phyloP scores from a whole-genome alignment of 2,888 invertebrate species.

The Urechis unicinctus region DNA sequence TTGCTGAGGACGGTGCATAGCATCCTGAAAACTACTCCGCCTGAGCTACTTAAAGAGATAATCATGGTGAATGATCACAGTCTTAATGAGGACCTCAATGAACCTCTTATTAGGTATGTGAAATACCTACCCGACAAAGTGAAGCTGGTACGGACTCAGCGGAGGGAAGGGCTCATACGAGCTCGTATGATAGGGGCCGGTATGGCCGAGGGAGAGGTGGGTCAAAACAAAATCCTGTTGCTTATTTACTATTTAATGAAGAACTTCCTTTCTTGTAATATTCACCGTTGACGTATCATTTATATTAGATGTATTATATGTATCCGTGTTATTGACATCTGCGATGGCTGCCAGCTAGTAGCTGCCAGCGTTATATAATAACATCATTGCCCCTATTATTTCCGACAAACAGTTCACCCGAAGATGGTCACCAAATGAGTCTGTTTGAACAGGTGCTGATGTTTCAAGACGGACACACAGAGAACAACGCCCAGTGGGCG shows the following conservation, averaged over 20 bases:
- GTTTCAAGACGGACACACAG: conserved; percentile 25
- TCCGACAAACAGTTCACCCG: too few relatives aligned
- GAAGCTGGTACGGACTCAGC: conserved; percentile 17
- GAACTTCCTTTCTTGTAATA: neutral
- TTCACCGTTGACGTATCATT: too few relatives aligned
- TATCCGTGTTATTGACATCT: too few relatives aligned
- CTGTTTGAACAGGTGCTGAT: conserved; percentile 14
- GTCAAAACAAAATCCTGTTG: conserved; percentile 8
- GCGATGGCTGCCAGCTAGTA: too few relatives aligned
- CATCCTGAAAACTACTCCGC: conserved; percentile 21
- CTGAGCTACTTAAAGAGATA: conserved; percentile 21
- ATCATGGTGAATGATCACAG: conserved; percentile 23
- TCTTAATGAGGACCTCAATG: conserved; percentile 20
- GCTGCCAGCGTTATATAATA: too few relatives aligned
- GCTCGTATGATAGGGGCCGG: conserved; percentile 24
- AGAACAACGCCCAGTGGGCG: conserved; percentile 22
- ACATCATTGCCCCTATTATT: too few relatives aligned
- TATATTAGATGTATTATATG: too few relatives aligned
- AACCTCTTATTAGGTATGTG: conserved; percentile 20
- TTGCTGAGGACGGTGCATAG: conserved; percentile 37
- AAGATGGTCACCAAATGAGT: too few relatives aligned
- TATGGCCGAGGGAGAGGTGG: conserved; percentile 22
- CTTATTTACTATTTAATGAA: too few relatives aligned
- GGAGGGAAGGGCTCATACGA: conserved; percentile 26
- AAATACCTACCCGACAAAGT: conserved; percentile 18